phyloP scores from a whole-genome alignment of 92 coral and sea anemone species.

The Blastomussa wellsi region DNA sequence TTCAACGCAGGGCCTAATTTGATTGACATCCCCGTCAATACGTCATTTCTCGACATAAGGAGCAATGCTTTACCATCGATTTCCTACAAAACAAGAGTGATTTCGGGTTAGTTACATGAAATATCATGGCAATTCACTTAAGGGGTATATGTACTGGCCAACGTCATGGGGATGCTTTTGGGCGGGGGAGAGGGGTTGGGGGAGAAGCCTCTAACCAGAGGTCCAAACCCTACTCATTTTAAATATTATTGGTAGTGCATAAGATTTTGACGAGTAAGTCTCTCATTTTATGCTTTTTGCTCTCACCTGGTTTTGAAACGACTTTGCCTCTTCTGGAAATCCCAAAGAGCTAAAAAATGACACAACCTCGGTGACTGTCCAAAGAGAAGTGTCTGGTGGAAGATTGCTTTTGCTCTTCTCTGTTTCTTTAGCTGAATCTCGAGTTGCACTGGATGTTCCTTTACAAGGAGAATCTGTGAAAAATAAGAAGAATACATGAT shows the following conservation, averaged over 20 bases:
- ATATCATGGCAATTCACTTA: not conserved
- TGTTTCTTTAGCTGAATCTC: conserved; percentile 45
- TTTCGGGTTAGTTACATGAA: not conserved
- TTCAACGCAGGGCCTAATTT: conserved; percentile 97
- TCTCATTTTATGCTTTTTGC: not conserved
- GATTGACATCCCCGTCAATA: conserved; percentile 88
- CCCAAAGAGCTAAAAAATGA: conserved; percentile 90
- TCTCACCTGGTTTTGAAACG: conserved; percentile 92
- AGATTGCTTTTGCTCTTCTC: conserved; percentile 51
- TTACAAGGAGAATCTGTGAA: conserved; percentile 15
- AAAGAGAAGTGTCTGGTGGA: conserved; percentile 82
- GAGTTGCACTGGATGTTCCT: conserved; percentile 9
- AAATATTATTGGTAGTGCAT: too few species aligned
- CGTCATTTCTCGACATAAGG: conserved; percentile 96
- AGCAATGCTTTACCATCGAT: conserved; percentile 95
- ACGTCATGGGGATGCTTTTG: too few species aligned
- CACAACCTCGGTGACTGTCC: conserved; percentile 94
- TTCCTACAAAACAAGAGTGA: conserved; percentile 61
- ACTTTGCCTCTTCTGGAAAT: conserved; percentile 89
- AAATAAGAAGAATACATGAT: too few species aligned
- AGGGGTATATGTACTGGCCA: too few species aligned
- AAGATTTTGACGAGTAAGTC: too few species aligned
- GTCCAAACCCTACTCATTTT: not conserved
- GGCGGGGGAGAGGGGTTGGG: too few species aligned
- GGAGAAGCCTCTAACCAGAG: too few species aligned